Conservation (phyloP, 2,888 invertebrate genomes). For the Trichopria drosophilae region DNA sequence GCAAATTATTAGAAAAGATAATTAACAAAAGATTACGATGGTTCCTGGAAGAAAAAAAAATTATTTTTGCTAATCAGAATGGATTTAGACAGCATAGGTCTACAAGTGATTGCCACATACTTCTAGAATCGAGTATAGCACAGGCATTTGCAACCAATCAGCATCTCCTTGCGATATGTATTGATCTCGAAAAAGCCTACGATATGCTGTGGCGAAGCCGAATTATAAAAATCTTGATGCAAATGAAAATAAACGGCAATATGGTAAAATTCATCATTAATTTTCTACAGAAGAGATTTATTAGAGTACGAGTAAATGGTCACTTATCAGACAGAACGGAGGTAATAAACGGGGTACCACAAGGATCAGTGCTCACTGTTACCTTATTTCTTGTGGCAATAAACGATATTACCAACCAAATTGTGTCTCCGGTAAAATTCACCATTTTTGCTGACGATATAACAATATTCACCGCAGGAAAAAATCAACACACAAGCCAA, state of each 20-base stretch:
- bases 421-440: constrained; percentile 16
- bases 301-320: constrained; percentile 17
- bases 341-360: constrained; percentile 28
- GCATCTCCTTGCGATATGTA: constrained; percentile 11
- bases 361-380: constrained; percentile 31
- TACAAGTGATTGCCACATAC: not conserved
- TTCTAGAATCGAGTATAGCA: not conserved
- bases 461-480: constrained; percentile 22
- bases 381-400: constrained; percentile 33
- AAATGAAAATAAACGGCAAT: constrained; percentile 17
- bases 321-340: constrained; percentile 7
- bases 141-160: constrained; percentile 15
- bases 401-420: constrained; percentile 19
- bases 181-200: constrained; percentile 35
- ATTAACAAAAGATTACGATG: constrained; percentile 26
- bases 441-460: constrained; percentile 32
- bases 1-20: constrained; percentile 32
- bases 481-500: constrained; percentile 18
- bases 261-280: constrained; percentile 23
- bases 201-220: constrained; percentile 31
- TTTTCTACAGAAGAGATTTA: constrained; percentile 24
- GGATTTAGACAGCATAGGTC: constrained; percentile 29
- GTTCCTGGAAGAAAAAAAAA: constrained; percentile 28
- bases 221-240: constrained; percentile 18
- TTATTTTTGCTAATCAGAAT: constrained; percentile 25